Evolutionary conservation across 1,140 invertebrate genomes (phyloP).

Genomic region (Cherax quadricarinatus): DNA sequence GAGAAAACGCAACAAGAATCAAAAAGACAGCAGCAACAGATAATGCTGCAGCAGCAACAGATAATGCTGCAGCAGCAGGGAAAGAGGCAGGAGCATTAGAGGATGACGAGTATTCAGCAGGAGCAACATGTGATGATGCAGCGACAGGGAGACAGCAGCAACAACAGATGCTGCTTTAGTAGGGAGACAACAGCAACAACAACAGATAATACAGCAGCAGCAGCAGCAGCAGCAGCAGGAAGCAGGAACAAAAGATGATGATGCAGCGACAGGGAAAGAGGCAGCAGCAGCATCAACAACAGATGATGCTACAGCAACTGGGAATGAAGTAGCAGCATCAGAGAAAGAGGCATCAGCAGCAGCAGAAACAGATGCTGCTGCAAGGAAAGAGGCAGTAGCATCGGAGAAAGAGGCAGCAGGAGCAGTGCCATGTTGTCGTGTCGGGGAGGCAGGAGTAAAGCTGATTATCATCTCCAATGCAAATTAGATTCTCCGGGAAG

Average conservation of each 20-base stretch:
- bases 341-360: not conserved
- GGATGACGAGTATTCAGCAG: not conserved
- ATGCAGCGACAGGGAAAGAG: not conserved
- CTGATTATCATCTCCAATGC: conserved; percentile 70
- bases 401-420: not conserved
- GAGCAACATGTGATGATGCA: no score
- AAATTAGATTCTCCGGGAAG: conserved; percentile 69
- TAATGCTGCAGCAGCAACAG: not conserved
- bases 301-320: no score
- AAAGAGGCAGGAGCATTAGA: not conserved
- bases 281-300: not conserved
- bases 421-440: not conserved
- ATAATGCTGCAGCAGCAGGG: not conserved
- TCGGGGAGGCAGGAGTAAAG: conserved; percentile 46
- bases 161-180: not conserved
- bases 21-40: not conserved
- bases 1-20: not conserved
- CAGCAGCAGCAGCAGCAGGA: not conserved
- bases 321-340: not conserved
- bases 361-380: not conserved
- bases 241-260: not conserved
- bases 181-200: not conserved
- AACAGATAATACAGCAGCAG: not conserved
- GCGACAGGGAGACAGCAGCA: no score
- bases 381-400: not conserved